These are phyloP conservation scores for Tinea pellionella DNA, from an alignment of 2,888 invertebrate species.

Conservation along the genomic window DNA sequence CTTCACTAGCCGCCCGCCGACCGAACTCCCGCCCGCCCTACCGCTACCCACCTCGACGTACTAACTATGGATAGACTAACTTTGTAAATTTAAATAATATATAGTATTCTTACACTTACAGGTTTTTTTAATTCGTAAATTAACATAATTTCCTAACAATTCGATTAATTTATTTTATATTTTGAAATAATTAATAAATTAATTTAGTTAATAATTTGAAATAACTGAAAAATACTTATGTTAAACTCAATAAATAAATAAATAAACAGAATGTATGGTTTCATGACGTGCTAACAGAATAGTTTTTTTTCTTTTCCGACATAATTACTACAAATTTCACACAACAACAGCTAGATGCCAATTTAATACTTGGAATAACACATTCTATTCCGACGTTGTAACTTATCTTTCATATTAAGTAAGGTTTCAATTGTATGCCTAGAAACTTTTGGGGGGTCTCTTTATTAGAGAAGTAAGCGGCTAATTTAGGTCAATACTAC, in stretches of 20 bases:
- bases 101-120: neutral
- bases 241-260: no score
- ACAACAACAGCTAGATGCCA: no score
- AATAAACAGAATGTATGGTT: no score
- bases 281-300: no score
- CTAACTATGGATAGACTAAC: neutral
- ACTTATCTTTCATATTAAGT: neutral
- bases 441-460: neutral
- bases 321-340: no score
- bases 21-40: slow-evolving; percentile 1
- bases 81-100: neutral
- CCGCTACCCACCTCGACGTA: slow-evolving; percentile 1
- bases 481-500: neutral
- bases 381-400: neutral
- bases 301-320: neutral
- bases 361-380: no score
- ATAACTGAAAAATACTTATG: no score
- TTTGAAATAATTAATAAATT: no score
- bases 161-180: no score
- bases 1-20: slow-evolving; percentile 20
- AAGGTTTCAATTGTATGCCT: neutral
- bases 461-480: neutral
- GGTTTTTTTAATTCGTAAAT: neutral
- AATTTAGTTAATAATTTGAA: no score
- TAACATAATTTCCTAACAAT: no score